Evolutionary conservation across 2,888 invertebrate genomes (phyloP).

Genomic region (Cataglyphis albicans): DNA sequence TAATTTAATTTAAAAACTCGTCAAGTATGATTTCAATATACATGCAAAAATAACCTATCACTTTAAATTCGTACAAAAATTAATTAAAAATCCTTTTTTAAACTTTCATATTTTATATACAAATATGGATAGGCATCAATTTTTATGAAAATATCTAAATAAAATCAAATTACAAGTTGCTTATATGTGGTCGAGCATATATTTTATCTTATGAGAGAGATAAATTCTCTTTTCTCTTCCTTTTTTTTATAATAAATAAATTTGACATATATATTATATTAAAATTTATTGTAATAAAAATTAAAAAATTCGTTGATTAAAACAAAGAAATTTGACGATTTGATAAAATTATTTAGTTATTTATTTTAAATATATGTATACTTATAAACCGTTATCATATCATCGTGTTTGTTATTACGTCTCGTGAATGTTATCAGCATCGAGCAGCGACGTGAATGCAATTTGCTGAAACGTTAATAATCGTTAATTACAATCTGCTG

Average conservation of each 20-base stretch:
- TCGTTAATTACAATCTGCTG: conserved; percentile 54
- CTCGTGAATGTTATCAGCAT: conserved; percentile 31
- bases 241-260: not conserved
- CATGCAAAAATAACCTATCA: not conserved
- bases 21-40: not conserved
- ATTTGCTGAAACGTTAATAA: conserved; percentile 49
- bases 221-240: not conserved
- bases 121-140: not conserved
- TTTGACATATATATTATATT: not conserved
- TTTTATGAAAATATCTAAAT: not conserved
- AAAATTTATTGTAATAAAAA: not conserved
- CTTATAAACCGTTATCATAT: not conserved
- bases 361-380: not conserved
- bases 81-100: not conserved
- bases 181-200: not conserved
- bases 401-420: conserved; percentile 14
- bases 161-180: conserved; percentile 4
- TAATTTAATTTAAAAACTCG: conserved; percentile 14
- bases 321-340: not conserved
- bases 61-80: not conserved
- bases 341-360: not conserved
- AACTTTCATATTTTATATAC: not conserved
- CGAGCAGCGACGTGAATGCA: conserved; percentile 26
- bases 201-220: not conserved
- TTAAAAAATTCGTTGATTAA: not conserved